Conservation (phyloP, 2,797 vertebrate genomes). For the Pangasius sanitwongsei region DNA sequence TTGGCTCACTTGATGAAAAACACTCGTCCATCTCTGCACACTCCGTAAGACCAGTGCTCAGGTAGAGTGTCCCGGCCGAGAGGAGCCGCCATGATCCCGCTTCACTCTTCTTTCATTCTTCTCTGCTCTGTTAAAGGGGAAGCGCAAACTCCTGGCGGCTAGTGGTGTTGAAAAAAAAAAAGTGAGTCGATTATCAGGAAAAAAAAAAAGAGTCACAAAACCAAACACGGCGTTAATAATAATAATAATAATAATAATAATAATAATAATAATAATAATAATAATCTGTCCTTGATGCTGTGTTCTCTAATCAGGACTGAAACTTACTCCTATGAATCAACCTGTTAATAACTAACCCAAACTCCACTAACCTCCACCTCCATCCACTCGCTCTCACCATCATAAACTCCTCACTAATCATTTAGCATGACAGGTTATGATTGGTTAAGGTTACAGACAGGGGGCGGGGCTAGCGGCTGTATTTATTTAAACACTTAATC, state of each 20-base stretch:
- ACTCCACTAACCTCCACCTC: not conserved
- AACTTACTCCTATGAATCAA: not conserved
- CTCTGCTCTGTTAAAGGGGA: slow-evolving; percentile 77
- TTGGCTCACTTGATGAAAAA: slow-evolving; percentile 92
- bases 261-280: not conserved
- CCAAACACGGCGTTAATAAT: not conserved
- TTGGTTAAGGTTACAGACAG: not conserved
- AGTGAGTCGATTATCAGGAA: not conserved
- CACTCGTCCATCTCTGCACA: slow-evolving; percentile 91
- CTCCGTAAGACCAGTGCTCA: slow-evolving; percentile 94
- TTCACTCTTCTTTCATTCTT: slow-evolving; percentile 60
- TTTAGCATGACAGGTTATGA: not conserved
- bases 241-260: not conserved
- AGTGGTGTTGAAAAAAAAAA: slow-evolving; percentile 6
- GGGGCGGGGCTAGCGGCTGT: not conserved
- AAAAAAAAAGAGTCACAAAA: not conserved
- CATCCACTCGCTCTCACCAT: not conserved
- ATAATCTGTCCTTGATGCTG: not conserved
- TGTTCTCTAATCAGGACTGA: not conserved
- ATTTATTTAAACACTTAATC: not conserved
- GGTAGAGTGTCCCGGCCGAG: slow-evolving; percentile 92
- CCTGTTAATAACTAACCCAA: slow-evolving; percentile 20
- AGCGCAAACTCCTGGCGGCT: slow-evolving; percentile 60
- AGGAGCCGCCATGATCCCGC: slow-evolving; percentile 89
- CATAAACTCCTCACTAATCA: not conserved